Evolutionary conservation across 2,888 invertebrate genomes (phyloP), one percentile per base, ranked within the genome.

Genomic region (Neoascia interrupta): DNA sequence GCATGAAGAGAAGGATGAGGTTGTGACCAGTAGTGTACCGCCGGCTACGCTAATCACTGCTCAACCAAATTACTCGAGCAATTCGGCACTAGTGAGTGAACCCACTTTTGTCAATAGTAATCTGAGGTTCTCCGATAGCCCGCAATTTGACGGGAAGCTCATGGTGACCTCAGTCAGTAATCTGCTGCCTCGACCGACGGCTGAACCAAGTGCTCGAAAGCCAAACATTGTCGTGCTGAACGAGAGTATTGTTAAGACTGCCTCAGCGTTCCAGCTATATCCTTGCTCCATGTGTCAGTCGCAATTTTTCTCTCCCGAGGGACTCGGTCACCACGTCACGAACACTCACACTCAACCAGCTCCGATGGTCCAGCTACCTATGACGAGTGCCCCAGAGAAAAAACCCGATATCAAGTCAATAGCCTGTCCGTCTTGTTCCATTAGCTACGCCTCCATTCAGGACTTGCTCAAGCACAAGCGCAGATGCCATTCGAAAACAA

Each of bases 181-280:
- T 49, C 45, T 81, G 5, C 56, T 64, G 1, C 76, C 81, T 1
- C 37, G 51, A 5, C 53, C 73, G 16, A 5, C 58, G 15, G 47
- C 66, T 0, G 53, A 79, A 1, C 53, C 68, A 1, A 63, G 39
- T 3, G 23, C 51, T 6, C 70, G 68, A 21, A 87, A 88, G 23
- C 86, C 87, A 13, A 87, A 87, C 49, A 88, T 88, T 64, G 87
- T 88, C n/a, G 88, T 88, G 4, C 83, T 88, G 2, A 87, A 88
- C 61, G 88, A 88, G 53, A 87, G 87, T 18, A 89, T 88, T 23
- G 87, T 88, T 1, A 85, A 86, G 49, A 87, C 87, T 0, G 85
- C 86, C 0, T 83, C 83, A 0, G 86, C 85, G 1, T 88, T 88
- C 64, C 85, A 86, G 1, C 64, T 87, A 11, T 84, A 86, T 54